Percentiles rank a stretch among this genome's conserved stretches.
These are phyloP conservation scores for Lasius platythorax DNA, from an alignment of 2,888 invertebrate species.

Conservation along the genomic window DNA sequence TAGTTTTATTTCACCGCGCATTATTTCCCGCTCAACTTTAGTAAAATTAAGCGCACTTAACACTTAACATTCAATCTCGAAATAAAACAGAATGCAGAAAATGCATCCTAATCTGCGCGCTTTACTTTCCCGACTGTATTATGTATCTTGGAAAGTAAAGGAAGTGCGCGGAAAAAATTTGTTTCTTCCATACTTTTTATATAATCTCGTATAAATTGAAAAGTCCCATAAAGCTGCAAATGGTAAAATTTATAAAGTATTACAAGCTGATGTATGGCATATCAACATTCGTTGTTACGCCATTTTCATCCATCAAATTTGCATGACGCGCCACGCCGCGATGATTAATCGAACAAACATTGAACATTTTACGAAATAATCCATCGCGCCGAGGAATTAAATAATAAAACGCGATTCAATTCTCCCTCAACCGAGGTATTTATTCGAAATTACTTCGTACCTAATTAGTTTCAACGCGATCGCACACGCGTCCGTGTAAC, in stretches of 20 bases:
- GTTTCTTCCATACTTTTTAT: not conserved
- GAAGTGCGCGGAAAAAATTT: not conserved
- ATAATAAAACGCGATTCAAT: conserved; percentile 21
- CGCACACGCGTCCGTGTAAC: not conserved
- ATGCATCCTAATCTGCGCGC: not conserved
- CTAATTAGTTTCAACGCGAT: conserved; percentile 20
- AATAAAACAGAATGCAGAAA: not conserved
- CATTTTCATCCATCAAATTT: conserved; percentile 22
- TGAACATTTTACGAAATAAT: conserved; percentile 16
- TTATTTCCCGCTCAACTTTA: not conserved
- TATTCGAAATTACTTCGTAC: conserved; percentile 9
- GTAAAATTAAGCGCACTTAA: not conserved
- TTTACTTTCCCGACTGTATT: not conserved
- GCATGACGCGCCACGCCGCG: not conserved
- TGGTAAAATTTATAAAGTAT: not conserved
- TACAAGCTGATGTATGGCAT: not conserved
- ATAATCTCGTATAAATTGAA: not conserved
- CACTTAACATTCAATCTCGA: not conserved
- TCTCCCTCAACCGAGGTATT: not conserved
- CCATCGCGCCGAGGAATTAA: not conserved
- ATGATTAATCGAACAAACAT: conserved; percentile 27
- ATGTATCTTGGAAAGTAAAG: not conserved
- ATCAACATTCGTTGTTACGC: not conserved
- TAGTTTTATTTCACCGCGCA: not conserved
- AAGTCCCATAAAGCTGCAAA: not conserved